Evolutionary conservation across 2,797 vertebrate genomes (phyloP).

Genomic region (Salarias fasciatus): DNA sequence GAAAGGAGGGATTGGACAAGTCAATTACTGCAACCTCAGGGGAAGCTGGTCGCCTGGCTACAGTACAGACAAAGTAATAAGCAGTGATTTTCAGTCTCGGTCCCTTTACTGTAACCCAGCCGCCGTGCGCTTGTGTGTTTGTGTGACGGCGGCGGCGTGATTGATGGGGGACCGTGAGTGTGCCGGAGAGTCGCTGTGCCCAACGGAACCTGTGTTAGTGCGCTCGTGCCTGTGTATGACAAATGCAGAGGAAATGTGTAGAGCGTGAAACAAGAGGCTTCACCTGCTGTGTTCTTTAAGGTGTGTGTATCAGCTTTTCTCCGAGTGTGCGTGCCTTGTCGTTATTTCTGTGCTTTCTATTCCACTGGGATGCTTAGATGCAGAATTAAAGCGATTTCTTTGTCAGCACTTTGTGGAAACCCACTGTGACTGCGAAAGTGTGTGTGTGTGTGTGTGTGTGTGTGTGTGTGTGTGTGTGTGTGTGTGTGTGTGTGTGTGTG

Average conservation of each 20-base stretch:
- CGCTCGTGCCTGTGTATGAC: conserved; percentile 4
- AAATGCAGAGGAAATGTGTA: not conserved
- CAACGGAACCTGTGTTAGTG: conserved; percentile 3
- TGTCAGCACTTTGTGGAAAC: conserved; percentile 68
- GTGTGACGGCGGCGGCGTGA: conserved; percentile 29
- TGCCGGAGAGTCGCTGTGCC: not conserved
- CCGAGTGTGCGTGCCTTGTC: conserved; percentile 5
- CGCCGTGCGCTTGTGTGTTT: conserved; percentile 29
- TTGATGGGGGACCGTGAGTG: conserved; percentile 28
- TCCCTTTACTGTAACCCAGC: conserved; percentile 60
- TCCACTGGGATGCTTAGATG: conserved; percentile 45
- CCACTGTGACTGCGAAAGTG: conserved; percentile 27
- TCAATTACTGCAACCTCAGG: conserved; percentile 75
- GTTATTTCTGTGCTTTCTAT: conserved; percentile 45
- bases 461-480: conserved; percentile 13
- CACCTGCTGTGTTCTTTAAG: not conserved
- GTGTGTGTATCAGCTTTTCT: not conserved
- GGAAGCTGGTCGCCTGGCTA: conserved; percentile 65
- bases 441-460: conserved; percentile 8
- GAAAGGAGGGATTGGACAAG: conserved; percentile 71
- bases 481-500: conserved; percentile 11
- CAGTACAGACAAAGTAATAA: conserved; percentile 74
- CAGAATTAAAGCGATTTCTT: conserved; percentile 63
- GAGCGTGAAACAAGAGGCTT: conserved; percentile 10
- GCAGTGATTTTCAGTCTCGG: conserved; percentile 68